Base-by-base conservation (phyloP, 2,113 vertebrate genomes). In the Fulmarus glacialis region DNA sequence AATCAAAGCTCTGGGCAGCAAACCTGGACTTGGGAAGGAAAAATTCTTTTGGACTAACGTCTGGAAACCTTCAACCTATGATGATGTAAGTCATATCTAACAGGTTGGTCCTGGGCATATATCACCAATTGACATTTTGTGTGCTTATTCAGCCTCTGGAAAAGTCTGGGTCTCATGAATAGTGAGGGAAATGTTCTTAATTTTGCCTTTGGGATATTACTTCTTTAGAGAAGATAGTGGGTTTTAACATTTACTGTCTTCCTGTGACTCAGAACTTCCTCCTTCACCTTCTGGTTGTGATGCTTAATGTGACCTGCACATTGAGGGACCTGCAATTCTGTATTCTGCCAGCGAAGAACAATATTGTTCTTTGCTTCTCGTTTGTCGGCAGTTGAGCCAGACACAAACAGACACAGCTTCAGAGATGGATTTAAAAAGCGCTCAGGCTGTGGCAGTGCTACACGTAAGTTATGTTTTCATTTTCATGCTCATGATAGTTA, bases 381-480 rank as follows among this genome's bases (percentile, higher is more conserved):
- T 12, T 10, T 47, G 7, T 34, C 52, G 0, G 0, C 4, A 15
- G 48, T 4, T 86, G 85, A 94, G 24, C n/a, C 0, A 0, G 48
- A 43, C 42, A 52, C 34, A 24, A 45, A 36, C 4, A 40, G 45
- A 13, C 3, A 6, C 45, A 40, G 52, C 38, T 47, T 74, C 6
- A 11, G 84, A 74, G 64, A 24, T 32, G 52, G 77, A 40, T 87
- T 87, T 66, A 4, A 58, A 83, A 79, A 72, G 19, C 60, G 4
- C 43, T 56, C 21, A 3, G n/a, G n/a, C 29, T 73, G 32, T 42
- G 68, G 47, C 83, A 59, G 68, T 15, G 40, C 43, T 60, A 0
- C 21, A 4, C 60, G 32, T 50, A 60, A 82, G 13, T 75, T 58
- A 21, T 22, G 23, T 73, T 90, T 94, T 95, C 92, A 93, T 94